These are phyloP conservation scores for Actinia equina DNA, from an alignment of 64 coral and sea anemone species.

Conservation along the genomic window DNA sequence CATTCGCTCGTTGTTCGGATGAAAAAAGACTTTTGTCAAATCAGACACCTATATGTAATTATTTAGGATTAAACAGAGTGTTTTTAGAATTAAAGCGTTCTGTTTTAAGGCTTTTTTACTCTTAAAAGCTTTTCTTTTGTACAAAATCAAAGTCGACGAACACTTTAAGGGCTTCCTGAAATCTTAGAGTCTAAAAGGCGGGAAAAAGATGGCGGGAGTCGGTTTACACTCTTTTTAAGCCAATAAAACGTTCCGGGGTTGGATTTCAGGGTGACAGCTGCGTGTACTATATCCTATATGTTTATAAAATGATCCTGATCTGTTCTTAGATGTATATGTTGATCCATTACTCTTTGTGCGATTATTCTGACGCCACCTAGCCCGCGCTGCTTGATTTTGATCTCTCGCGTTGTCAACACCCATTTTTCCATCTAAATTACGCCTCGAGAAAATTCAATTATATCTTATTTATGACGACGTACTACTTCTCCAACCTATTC, in stretches of 20 bases:
- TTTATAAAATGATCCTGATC: constrained; percentile 10
- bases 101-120: constrained; percentile 16
- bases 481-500: too few relatives aligned
- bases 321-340: background rate
- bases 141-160: constrained; percentile 5
- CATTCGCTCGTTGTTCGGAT: background rate
- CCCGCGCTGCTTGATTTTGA: background rate
- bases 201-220: constrained; percentile 9
- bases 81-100: background rate
- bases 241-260: constrained; percentile 15
- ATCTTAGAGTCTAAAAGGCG: constrained; percentile 9
- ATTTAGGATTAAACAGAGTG: constrained; percentile 10
- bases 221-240: constrained; percentile 5
- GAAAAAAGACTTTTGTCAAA: background rate
- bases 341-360: too few relatives aligned
- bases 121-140: constrained; percentile 18
- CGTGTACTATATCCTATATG: background rate
- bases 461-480: background rate
- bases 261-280: background rate
- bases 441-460: background rate
- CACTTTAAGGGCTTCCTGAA: constrained; percentile 17
- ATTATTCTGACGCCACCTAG: background rate
- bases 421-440: background rate
- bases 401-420: background rate
- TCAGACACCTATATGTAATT: constrained; percentile 8